Percentiles rank a stretch among this genome's conserved stretches.
phyloP scores from a whole-genome alignment of 1,140 invertebrate genomes.

The Drosophila equinoxialis region DNA sequence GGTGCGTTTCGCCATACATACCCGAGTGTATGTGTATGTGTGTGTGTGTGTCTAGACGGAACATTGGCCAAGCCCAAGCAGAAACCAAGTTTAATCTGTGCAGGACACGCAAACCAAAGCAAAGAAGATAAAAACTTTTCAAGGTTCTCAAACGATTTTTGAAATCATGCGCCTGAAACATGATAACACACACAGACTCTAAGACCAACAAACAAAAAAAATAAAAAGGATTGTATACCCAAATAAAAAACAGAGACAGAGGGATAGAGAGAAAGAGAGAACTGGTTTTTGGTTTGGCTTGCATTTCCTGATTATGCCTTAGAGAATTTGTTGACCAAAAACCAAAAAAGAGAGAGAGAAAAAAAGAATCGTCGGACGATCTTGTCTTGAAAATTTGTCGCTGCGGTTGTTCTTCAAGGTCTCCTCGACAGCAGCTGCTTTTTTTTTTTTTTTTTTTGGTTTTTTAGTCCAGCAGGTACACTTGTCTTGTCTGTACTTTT shows the following conservation, averaged over 20 bases:
- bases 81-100: conserved; percentile 54
- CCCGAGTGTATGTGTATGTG: neutral
- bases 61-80: neutral
- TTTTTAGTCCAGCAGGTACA: conserved; percentile 63
- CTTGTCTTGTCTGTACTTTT: conserved; percentile 69
- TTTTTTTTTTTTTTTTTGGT: conserved; percentile 19
- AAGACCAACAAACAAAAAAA: conserved; percentile 3
- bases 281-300: conserved; percentile 61
- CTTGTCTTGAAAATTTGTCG: conserved; percentile 65
- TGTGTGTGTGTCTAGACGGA: conserved; percentile 55
- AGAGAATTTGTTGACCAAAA: conserved; percentile 63
- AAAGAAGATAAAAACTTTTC: conserved; percentile 34
- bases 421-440: conserved; percentile 65
- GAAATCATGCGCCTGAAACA: conserved; percentile 79
- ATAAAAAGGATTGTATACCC: conserved; percentile 40
- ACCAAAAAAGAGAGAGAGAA: too few species aligned
- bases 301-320: conserved; percentile 78
- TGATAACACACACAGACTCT: conserved; percentile 58
- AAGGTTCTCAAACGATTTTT: conserved; percentile 60
- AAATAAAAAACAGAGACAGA: conserved; percentile 2
- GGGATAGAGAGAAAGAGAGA: conserved; percentile 10
- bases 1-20: conserved; percentile 38
- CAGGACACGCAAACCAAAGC: conserved; percentile 69
- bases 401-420: conserved; percentile 77
- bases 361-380: conserved; percentile 18